Evolutionary conservation across 2,888 invertebrate genomes (phyloP).

Genomic region (Drosophila greeni): DNA sequence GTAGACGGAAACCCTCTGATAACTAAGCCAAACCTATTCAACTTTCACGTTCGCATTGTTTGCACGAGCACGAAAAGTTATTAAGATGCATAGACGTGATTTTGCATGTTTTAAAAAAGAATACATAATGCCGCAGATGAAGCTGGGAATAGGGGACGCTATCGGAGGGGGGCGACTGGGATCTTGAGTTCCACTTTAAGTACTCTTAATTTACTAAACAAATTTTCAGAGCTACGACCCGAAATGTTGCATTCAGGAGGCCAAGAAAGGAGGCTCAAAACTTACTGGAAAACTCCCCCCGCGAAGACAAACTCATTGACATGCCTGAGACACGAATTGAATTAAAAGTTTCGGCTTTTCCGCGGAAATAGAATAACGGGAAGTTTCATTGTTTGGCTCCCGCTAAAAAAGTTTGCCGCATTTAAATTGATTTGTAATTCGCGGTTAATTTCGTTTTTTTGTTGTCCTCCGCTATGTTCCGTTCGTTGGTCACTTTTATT

Average conservation of each 20-base stretch:
- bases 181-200: slow-evolving; percentile 46
- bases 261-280: slow-evolving; percentile 13
- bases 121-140: slow-evolving; percentile 33
- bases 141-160: slow-evolving; percentile 5
- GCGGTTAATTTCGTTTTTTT: slow-evolving; percentile 59
- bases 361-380: slow-evolving; percentile 43
- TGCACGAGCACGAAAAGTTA: slow-evolving; percentile 69
- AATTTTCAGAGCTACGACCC: slow-evolving; percentile 40
- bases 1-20: slow-evolving; percentile 36
- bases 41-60: slow-evolving; percentile 68
- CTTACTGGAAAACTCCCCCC: slow-evolving; percentile 2
- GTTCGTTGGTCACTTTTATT: slow-evolving; percentile 45
- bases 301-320: slow-evolving; percentile 55
- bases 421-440: slow-evolving; percentile 73
- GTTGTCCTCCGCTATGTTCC: not conserved
- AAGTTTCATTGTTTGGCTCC: slow-evolving; percentile 39
- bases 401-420: slow-evolving; percentile 43
- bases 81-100: slow-evolving; percentile 69
- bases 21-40: slow-evolving; percentile 61
- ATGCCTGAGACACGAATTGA: slow-evolving; percentile 69
- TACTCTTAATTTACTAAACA: slow-evolving; percentile 48
- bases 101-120: slow-evolving; percentile 61
- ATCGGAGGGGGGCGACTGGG: slow-evolving; percentile 8
- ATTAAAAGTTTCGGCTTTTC: slow-evolving; percentile 61
- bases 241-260: slow-evolving; percentile 35